These are phyloP conservation scores for Sandelia bainsii DNA, from an alignment of 2,797 vertebrate species.

Conservation along the genomic window DNA sequence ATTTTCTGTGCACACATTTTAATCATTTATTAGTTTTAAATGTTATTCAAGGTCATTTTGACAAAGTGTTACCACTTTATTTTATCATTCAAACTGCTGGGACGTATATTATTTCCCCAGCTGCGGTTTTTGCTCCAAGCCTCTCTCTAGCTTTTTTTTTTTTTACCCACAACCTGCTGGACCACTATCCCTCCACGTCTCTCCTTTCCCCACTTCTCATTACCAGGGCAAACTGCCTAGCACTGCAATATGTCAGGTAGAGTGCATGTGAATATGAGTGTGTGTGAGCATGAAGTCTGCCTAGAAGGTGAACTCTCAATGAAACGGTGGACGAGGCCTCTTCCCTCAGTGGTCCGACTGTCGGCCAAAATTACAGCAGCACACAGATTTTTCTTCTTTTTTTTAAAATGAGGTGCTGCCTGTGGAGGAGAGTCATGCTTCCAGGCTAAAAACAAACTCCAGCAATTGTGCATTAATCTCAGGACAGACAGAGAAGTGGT, in stretches of 20 bases:
- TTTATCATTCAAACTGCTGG: conserved; percentile 52
- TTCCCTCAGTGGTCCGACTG: conserved; percentile 41
- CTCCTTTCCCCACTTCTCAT: conserved; percentile 41
- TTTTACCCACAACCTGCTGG: conserved; percentile 58
- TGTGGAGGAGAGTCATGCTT: conserved; percentile 39
- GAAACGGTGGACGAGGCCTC: conserved; percentile 59
- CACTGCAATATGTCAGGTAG: conserved; percentile 65
- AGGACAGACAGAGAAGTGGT: conserved; percentile 31
- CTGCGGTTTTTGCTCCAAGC: conserved; percentile 33
- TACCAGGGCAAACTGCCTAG: conserved; percentile 66
- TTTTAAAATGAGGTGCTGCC: conserved; percentile 12
- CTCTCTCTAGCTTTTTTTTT: conserved; percentile 26
- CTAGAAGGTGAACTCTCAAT: conserved; percentile 69
- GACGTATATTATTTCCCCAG: conserved; percentile 33
- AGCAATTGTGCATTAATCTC: conserved; percentile 36
- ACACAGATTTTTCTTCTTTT: background rate
- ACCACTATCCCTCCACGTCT: conserved; percentile 25
- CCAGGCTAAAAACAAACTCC: conserved; percentile 50
- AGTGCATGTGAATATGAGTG: conserved; percentile 23
- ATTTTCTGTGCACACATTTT: background rate
- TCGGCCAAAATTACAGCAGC: conserved; percentile 42
- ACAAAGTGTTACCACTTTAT: conserved; percentile 7
- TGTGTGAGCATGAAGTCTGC: conserved; percentile 21
- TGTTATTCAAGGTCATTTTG: conserved; percentile 15
- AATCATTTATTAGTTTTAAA: background rate